phyloP scores from a whole-genome alignment of 1,140 invertebrate genomes.

The Hylaeus volcanicus region DNA sequence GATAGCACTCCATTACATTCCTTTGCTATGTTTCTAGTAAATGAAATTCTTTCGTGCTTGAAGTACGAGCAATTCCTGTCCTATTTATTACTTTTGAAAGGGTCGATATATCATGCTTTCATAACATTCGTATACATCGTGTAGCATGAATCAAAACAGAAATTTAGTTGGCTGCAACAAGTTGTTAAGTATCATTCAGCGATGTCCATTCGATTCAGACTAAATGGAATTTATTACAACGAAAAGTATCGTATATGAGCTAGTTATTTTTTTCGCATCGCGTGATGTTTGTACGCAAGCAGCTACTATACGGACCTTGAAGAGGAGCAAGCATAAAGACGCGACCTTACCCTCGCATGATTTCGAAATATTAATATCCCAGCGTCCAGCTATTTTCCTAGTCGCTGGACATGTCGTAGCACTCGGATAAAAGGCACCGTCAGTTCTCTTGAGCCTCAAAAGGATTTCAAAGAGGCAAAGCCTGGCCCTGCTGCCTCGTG shows the following conservation, averaged over 20 bases:
- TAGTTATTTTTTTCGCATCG: background rate
- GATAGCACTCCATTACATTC: no score
- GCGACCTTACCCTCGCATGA: slow-evolving; percentile 42
- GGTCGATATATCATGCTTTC: no score
- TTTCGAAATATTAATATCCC: slow-evolving; percentile 59
- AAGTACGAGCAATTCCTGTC: no score
- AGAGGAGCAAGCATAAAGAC: slow-evolving; percentile 5
- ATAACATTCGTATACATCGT: no score
- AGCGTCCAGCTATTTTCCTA: slow-evolving; percentile 27
- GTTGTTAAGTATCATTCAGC: no score
- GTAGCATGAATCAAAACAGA: no score
- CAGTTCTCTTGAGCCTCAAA: slow-evolving; percentile 46
- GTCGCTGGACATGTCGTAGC: slow-evolving; percentile 1
- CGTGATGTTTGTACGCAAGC: background rate
- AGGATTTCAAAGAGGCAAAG: slow-evolving; percentile 54
- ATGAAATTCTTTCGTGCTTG: no score
- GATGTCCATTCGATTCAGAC: no score
- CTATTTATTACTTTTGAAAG: no score
- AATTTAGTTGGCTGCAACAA: no score
- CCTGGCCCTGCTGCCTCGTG: slow-evolving; percentile 15
- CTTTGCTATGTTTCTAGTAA: no score
- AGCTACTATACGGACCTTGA: background rate
- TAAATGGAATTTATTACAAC: background rate
- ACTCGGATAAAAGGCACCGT: slow-evolving; percentile 51
- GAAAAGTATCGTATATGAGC: background rate